phyloP scores from a whole-genome alignment of 2,888 invertebrate genomes.

The Oithona nana region DNA sequence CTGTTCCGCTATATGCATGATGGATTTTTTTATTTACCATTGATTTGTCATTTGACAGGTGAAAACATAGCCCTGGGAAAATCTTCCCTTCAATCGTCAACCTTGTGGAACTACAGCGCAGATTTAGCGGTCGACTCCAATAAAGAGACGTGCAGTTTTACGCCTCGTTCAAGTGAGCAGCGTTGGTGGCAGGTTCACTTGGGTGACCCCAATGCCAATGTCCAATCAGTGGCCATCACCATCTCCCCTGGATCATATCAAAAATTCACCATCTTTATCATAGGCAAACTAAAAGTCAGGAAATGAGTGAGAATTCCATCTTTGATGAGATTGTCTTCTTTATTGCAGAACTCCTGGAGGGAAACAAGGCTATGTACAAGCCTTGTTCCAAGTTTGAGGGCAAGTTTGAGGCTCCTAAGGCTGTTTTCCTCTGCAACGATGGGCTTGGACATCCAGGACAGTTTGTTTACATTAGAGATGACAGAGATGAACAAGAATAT shows the following conservation, averaged over 20 bases:
- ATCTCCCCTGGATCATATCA: slow-evolving; percentile 22
- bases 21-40: background rate
- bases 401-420: slow-evolving; percentile 1
- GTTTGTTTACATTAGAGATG: slow-evolving; percentile 25
- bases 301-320: background rate
- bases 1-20: too few species aligned
- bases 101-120: slow-evolving; percentile 24
- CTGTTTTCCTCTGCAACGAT: slow-evolving; percentile 23
- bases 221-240: slow-evolving; percentile 23
- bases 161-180: slow-evolving; percentile 24
- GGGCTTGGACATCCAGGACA: slow-evolving; percentile 24
- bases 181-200: slow-evolving; percentile 26
- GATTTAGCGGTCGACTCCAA: slow-evolving; percentile 25
- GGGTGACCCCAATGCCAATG: slow-evolving; percentile 21
- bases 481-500: slow-evolving; percentile 24
- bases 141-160: slow-evolving; percentile 24
- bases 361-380: slow-evolving; percentile 23
- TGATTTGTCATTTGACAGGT: slow-evolving; percentile 20
- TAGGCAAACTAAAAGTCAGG: background rate
- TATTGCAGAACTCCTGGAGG: slow-evolving; percentile 22
- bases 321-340: slow-evolving; percentile 19
- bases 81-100: slow-evolving; percentile 22
- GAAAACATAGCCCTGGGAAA: slow-evolving; percentile 22
- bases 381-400: slow-evolving; percentile 25
- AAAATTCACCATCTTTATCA: slow-evolving; percentile 15